Conservation (phyloP, 2,113 vertebrate genomes). For the Menidia beryllina region DNA sequence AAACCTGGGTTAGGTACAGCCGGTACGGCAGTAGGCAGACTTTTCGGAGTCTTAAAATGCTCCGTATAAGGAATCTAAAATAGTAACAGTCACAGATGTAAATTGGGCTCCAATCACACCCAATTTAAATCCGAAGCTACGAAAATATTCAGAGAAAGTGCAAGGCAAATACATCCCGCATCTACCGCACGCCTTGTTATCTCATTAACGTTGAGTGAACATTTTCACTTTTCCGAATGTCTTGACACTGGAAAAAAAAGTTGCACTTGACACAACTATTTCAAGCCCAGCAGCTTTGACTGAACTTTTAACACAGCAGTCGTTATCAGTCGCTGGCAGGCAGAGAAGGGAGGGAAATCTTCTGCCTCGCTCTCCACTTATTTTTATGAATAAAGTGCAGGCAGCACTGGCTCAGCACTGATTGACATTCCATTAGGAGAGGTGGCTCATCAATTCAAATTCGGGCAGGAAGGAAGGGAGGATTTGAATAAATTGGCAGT, state of each 20-base stretch:
- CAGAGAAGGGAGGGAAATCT: conserved; percentile 73
- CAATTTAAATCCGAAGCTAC: background rate
- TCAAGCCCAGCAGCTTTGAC: conserved; percentile 70
- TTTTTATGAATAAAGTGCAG: conserved; percentile 75
- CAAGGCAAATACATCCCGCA: conserved; percentile 15
- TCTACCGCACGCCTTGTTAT: conserved; percentile 19
- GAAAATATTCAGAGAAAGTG: conserved; percentile 22
- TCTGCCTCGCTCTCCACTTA: conserved; percentile 64
- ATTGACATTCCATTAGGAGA: conserved; percentile 82
- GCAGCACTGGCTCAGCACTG: conserved; percentile 74
- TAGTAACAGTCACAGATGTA: background rate
- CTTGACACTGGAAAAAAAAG: conserved; percentile 52
- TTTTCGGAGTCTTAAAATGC: background rate
- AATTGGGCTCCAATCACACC: background rate
- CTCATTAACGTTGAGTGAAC: conserved; percentile 43
- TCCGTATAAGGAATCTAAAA: background rate
- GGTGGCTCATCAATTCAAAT: conserved; percentile 81
- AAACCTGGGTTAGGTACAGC: no score
- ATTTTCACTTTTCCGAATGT: conserved; percentile 54
- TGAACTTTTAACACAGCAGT: conserved; percentile 79
- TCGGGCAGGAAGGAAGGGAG: conserved; percentile 72
- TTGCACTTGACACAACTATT: conserved; percentile 75
- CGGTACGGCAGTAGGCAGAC: background rate
- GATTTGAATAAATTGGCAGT: conserved; percentile 84
- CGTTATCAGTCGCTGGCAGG: conserved; percentile 83